These are phyloP conservation scores for Oncorhynchus keta DNA, from an alignment of 2,113 vertebrate species.

Conservation along the genomic window DNA sequence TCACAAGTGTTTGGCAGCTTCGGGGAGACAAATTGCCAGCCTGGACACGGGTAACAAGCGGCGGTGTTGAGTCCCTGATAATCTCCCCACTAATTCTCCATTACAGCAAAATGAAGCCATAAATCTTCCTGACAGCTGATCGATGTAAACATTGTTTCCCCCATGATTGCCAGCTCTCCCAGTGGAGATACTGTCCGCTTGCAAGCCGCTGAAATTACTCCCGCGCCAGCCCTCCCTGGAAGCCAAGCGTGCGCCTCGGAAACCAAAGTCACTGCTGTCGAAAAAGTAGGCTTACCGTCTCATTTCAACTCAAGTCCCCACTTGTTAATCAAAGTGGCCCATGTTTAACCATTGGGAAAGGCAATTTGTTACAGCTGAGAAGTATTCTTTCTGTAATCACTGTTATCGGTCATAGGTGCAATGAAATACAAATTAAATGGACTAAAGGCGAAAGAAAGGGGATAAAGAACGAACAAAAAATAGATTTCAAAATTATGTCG, in stretches of 20 bases:
- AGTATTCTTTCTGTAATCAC: conserved; percentile 60
- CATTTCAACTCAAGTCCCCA: conserved; percentile 82
- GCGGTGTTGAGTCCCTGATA: conserved; percentile 99
- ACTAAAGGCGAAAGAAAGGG: conserved; percentile 64
- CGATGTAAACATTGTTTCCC: conserved; percentile 99
- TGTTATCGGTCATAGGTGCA: conserved; percentile 41
- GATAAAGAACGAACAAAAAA: conserved; percentile 57
- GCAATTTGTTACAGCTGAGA: conserved; percentile 66
- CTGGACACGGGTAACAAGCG: conserved; percentile 99
- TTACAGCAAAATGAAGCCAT: conserved; percentile 99
- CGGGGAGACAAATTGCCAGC: conserved; percentile 99
- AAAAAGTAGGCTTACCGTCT: conserved; percentile 83
- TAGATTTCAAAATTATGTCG: conserved; percentile 65
- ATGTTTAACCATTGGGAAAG: conserved; percentile 65
- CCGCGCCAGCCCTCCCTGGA: conserved; percentile 78
- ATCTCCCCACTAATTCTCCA: conserved; percentile 99
- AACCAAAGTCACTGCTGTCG: conserved; percentile 73
- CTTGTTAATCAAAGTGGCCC: conserved; percentile 82
- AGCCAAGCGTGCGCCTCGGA: conserved; percentile 61
- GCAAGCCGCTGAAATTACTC: conserved; percentile 96
- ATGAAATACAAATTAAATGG: conserved; percentile 49
- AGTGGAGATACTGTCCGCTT: conserved; percentile 97
- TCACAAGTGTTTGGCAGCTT: conserved; percentile 99
- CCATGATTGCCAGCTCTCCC: conserved; percentile 99
- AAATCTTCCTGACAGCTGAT: conserved; percentile 99